Evolutionary conservation across 2,888 invertebrate genomes (phyloP).

Genomic region (Microplitis manilae): DNA sequence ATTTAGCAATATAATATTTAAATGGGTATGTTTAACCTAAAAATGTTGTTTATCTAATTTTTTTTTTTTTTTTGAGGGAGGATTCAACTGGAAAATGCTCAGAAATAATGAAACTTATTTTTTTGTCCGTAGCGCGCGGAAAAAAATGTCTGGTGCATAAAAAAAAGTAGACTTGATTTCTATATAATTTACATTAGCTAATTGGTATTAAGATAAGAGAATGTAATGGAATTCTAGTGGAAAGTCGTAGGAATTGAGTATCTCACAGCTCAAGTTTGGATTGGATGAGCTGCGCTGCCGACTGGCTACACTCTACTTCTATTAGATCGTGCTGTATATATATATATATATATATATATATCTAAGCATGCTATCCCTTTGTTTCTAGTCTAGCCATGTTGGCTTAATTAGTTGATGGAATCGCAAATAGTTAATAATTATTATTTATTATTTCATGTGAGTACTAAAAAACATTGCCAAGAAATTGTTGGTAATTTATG

Average conservation of each 20-base stretch:
- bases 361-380: slow-evolving; percentile 26
- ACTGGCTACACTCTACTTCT: slow-evolving; percentile 24
- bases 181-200: slow-evolving; percentile 52
- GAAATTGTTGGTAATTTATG: no score
- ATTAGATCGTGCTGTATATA: neutral
- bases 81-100: no score
- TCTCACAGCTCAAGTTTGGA: slow-evolving; percentile 50
- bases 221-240: slow-evolving; percentile 32
- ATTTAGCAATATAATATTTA: neutral
- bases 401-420: slow-evolving; percentile 51
- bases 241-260: slow-evolving; percentile 43
- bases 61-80: neutral
- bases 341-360: neutral
- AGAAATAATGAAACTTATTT: neutral
- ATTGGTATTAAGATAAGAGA: slow-evolving; percentile 47
- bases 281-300: slow-evolving; percentile 47
- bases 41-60: neutral
- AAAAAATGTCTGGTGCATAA: no score
- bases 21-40: neutral
- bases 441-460: slow-evolving; percentile 36
- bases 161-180: slow-evolving; percentile 28
- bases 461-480: neutral
- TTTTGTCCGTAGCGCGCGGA: neutral
- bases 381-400: slow-evolving; percentile 30
- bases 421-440: slow-evolving; percentile 50